phyloP scores from a whole-genome alignment of 2,888 invertebrate genomes.

The Diarsia rubi region DNA sequence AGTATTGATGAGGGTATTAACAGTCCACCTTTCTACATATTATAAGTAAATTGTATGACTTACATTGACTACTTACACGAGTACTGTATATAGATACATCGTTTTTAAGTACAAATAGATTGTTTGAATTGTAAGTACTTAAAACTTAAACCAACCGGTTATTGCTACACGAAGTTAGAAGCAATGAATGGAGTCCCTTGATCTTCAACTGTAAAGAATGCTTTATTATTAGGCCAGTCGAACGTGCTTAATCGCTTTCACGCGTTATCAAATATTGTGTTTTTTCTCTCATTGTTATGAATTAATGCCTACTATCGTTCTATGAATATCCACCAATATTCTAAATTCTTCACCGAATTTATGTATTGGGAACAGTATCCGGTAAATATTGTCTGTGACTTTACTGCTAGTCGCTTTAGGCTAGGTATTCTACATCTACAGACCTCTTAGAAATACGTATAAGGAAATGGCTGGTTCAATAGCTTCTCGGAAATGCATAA shows the following conservation, averaged over 20 bases:
- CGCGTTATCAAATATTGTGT: conserved; percentile 12
- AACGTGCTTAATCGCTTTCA: conserved; percentile 47
- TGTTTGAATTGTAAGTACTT: background rate
- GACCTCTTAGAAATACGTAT: conserved; percentile 46
- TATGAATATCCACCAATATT: background rate
- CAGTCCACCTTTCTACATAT: conserved; percentile 4
- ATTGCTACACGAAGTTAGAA: conserved; percentile 15
- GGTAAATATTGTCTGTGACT: conserved; percentile 17
- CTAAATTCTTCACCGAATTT: conserved; percentile 4
- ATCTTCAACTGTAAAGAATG: conserved; percentile 38
- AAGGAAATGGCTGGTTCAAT: conserved; percentile 59
- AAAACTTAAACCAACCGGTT: conserved; percentile 42
- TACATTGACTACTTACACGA: background rate
- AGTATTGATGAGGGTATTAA: background rate
- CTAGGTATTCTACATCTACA: conserved; percentile 42
- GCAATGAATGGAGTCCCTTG: conserved; percentile 44
- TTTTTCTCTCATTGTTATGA: conserved; percentile 2
- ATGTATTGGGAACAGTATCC: conserved; percentile 24
- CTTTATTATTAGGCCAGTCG: conserved; percentile 29
- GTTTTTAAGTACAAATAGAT: background rate
- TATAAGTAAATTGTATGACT: conserved; percentile 16
- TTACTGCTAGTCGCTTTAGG: conserved; percentile 23
- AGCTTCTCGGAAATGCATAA: conserved; percentile 53
- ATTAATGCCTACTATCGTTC: background rate
- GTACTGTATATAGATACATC: background rate